Evolutionary conservation across 2,888 invertebrate species (phyloP), one percentile per base, ranked within the genome.

Genomic region (Campoletis raptor): DNA sequence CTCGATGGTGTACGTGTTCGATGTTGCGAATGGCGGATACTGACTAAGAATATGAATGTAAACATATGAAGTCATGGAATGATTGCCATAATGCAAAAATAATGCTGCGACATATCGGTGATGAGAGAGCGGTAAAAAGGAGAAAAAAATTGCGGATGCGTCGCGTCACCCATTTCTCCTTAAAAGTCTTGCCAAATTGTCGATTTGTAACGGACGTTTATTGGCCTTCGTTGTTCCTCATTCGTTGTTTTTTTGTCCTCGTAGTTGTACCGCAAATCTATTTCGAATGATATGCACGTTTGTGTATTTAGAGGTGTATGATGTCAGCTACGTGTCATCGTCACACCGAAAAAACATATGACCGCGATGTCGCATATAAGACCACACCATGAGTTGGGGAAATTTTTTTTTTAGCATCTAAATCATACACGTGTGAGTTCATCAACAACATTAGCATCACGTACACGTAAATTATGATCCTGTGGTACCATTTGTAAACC

Each of bases 271-370:
- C 90, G 91, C 89, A 91, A 91, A 90, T 90, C 89, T 88, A 89
- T 91, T 92, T 92, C 88, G 89, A 90, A 92, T 92, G 85, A 88
- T 88, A 81, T 85, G 84, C 91, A 91, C 90, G 91, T 85, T 83
- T 88, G 67, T 81, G 85, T 85, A 79, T 57, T 74, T 66, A 64
- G 61, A 82, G 78, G 85, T 88, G 72, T 66, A 40, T 92, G 92
- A 92, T 90, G 90, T 92, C 92, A 92, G 72, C 83, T 73, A 64
- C 85, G 81, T 85, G 73, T 81, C 86, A 81, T 67, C 85, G 79
- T 83, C 67, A 64, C 79, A 64, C 82, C 85, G 42, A 82, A 85
- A 74, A 70, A 80, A 70, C 42, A 67, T 24, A 57, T 36, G 70
- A 79, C 48, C 64, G 73, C 52, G 77, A 78, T 45, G 73, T 67